phyloP scores from a whole-genome alignment of 2,113 vertebrate genomes.

The Morphnarchus princeps region DNA sequence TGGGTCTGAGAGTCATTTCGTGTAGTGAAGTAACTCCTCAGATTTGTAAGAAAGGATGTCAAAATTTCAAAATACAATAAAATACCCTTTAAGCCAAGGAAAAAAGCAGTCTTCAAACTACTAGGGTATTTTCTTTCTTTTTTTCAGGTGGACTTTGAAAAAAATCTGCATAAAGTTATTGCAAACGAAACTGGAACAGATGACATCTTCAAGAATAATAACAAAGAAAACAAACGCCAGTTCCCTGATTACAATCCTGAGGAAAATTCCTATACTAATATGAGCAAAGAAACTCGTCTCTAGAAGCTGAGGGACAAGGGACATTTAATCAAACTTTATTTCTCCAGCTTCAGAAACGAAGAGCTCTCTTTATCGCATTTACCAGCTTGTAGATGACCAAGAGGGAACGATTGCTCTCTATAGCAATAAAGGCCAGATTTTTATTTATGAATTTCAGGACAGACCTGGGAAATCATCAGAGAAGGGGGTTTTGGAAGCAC shows the following conservation, averaged over 20 bases:
- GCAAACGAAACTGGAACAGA: constrained; percentile 25
- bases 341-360: background rate
- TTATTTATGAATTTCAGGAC: background rate
- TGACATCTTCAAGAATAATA: constrained; percentile 20
- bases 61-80: background rate
- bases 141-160: constrained; percentile 54
- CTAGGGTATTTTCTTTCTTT: background rate
- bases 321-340: background rate
- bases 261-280: constrained; percentile 70
- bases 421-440: background rate
- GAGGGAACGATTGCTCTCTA: background rate
- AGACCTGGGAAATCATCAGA: background rate
- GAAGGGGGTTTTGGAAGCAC: background rate
- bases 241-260: constrained; percentile 34
- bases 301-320: background rate
- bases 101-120: background rate
- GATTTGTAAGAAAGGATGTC: background rate
- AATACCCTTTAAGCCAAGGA: background rate
- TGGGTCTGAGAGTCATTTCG: background rate
- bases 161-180: background rate
- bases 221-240: constrained; percentile 11
- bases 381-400: background rate
- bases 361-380: background rate
- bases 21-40: background rate
- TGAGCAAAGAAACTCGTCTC: constrained; percentile 64